Base-by-base conservation (phyloP, 2,888 invertebrate species). In the Orchesella flavescens region DNA sequence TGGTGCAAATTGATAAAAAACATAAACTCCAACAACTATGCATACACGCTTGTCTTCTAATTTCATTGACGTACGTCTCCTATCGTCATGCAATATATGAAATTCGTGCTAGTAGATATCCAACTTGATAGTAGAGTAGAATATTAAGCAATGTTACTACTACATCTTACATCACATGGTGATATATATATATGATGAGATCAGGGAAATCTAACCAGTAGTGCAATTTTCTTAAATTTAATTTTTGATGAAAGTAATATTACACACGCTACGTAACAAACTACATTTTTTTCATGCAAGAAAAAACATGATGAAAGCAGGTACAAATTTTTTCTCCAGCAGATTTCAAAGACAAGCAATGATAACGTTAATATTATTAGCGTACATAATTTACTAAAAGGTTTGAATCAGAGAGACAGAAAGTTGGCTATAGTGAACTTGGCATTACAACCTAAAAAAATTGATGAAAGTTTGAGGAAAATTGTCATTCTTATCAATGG, bases 31-130 rank as follows among this genome's bases (percentile, higher is more conserved):
- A 59, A 68, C 49, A 15, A 66, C 72, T 72, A 72, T 72, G 72
- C 72, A 72, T 19, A 55, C 72, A 72, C 72, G 72, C 72, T 72
- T 72, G 72, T 55, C 72, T 53, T 53, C 10, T n/a, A n/a, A 34
- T 61, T 61, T 34, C 34, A 4, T 2, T 34, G 34, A 34, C 34
- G 7, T 4, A 34, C 34, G n/a, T n/a, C n/a, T n/a, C n/a, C n/a
- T n/a, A n/a, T n/a, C 7, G 34, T 34, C 34, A 34, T 34, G 34
- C 34, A 34, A 34, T 34, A 34, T 34, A 34, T 34, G 34, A 34
- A 34, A 34, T 34, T 34, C 7, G 34, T 34, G 34, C 34, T 34
- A 34, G 2, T 34, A 34, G 34, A 34, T 34, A 34, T 34, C 34
- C 34, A 34, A n/a, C n/a, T n/a, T n/a, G n/a, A n/a, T n/a, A 7